phyloP scores from a whole-genome alignment of 2,113 vertebrate species.

The Oreochromis spilurus region DNA sequence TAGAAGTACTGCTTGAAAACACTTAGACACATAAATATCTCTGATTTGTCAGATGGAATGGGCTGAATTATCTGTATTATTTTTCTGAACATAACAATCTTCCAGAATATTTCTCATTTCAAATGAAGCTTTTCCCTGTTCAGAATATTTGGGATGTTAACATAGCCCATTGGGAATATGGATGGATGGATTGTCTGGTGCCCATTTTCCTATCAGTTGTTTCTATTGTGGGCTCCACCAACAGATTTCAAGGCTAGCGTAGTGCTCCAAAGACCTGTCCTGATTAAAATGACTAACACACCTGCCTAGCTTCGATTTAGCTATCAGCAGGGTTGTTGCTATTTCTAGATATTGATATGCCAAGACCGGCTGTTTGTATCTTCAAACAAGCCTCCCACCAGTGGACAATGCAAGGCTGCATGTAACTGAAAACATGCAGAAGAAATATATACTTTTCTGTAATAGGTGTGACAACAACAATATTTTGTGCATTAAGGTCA shows the following conservation, averaged over 20 bases:
- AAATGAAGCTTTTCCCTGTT: background rate
- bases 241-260: background rate
- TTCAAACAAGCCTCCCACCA: background rate
- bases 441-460: background rate
- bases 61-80: background rate
- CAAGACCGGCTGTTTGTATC: background rate
- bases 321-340: background rate
- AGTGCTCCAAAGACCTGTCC: background rate
- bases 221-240: background rate
- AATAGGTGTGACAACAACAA: background rate
- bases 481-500: background rate
- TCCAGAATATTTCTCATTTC: background rate
- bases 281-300: background rate
- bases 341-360: background rate
- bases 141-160: background rate
- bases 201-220: background rate
- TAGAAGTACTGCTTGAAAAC: background rate
- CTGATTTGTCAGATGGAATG: background rate
- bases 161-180: background rate
- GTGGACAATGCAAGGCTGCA: background rate
- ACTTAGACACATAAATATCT: background rate
- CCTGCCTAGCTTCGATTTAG: background rate
- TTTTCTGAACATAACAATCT: background rate
- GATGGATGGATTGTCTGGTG: background rate
- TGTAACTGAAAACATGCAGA: background rate